phyloP scores from a whole-genome alignment of 1,140 invertebrate genomes.

The Cotesia typhae region DNA sequence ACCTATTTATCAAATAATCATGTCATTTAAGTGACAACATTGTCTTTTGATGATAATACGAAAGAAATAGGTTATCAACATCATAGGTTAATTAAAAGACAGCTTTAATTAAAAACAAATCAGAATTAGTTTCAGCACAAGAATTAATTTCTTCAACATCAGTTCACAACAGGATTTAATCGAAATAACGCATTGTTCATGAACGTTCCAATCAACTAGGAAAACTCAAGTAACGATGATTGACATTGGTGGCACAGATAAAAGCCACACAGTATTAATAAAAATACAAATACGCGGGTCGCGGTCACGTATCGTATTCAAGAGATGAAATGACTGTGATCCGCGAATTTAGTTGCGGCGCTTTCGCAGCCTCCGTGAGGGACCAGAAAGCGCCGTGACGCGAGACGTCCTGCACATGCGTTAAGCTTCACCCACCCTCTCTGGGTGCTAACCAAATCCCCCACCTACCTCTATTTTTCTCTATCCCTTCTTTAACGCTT shows the following conservation, averaged over 20 bases:
- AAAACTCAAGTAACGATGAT: neutral
- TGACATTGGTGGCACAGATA: neutral
- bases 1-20: neutral
- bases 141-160: neutral
- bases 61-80: neutral
- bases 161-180: neutral
- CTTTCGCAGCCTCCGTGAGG: constrained; percentile 61
- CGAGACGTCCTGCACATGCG: constrained; percentile 66
- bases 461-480: constrained; percentile 40
- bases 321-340: constrained; percentile 64
- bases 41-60: neutral
- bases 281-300: constrained; percentile 22
- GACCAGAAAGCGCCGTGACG: constrained; percentile 62
- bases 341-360: constrained; percentile 61
- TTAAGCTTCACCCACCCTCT: constrained; percentile 55
- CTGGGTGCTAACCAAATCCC: constrained; percentile 35
- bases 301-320: constrained; percentile 55
- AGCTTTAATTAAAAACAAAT: neutral
- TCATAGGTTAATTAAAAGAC: neutral
- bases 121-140: neutral
- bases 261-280: neutral
- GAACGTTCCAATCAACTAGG: neutral
- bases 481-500: constrained; percentile 33
- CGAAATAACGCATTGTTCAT: neutral
- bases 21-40: neutral